These are phyloP conservation scores for Drepana arcuata DNA, from an alignment of 1,140 invertebrate species.

Conservation along the genomic window DNA sequence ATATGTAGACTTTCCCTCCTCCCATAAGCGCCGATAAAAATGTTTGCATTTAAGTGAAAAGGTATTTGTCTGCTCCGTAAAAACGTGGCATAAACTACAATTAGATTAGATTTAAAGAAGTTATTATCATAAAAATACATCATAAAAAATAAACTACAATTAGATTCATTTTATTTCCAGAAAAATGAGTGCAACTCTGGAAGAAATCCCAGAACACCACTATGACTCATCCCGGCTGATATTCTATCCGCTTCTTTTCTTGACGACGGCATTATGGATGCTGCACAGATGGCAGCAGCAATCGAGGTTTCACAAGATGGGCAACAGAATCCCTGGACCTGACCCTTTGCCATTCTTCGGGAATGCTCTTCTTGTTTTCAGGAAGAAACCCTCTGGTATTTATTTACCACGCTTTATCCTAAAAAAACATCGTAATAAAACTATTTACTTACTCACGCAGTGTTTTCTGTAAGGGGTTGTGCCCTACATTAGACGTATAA, in stretches of 20 bases:
- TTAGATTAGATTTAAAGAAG: no score
- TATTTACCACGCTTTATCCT: not conserved
- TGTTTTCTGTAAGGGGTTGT: no score
- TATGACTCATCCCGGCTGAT: conserved; percentile 26
- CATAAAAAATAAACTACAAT: no score
- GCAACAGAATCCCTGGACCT: conserved; percentile 71
- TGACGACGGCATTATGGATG: conserved; percentile 39
- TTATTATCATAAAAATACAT: no score
- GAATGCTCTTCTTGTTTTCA: conserved; percentile 70
- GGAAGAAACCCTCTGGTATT: conserved; percentile 69
- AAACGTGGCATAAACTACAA: no score
- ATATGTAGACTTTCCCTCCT: no score
- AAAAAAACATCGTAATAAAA: no score
- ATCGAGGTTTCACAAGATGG: conserved; percentile 50
- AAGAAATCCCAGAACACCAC: conserved; percentile 23
- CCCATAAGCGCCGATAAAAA: no score
- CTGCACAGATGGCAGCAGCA: conserved; percentile 54
- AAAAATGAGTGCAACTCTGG: conserved; percentile 37
- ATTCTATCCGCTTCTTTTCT: conserved; percentile 40
- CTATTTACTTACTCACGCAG: no score
- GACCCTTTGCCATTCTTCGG: conserved; percentile 73
- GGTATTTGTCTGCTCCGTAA: no score
- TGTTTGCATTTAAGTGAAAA: no score
- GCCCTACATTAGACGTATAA: no score
- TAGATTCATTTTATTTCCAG: conserved; percentile 16